phyloP scores from a whole-genome alignment of 2,797 vertebrate genomes.

The Falco concolor region DNA sequence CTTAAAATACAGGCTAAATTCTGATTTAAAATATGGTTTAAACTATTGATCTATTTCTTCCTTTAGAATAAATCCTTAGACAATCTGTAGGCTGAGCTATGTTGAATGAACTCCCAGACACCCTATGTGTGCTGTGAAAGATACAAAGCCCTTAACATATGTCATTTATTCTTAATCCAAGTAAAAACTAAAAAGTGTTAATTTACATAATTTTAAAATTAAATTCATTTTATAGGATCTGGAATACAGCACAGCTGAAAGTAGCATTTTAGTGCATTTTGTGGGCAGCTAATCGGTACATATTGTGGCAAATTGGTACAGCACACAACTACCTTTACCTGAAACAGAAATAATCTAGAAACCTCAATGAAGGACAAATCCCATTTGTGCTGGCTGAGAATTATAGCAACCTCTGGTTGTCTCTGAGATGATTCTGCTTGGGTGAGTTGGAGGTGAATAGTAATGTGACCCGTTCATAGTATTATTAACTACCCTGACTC shows the following conservation, averaged over 20 bases:
- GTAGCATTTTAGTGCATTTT: neutral
- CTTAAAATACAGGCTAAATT: neutral
- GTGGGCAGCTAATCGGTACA: neutral
- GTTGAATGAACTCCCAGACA: neutral
- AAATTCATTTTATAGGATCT: neutral
- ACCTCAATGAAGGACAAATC: neutral
- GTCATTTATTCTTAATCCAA: neutral
- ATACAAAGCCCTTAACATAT: neutral
- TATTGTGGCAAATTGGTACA: neutral
- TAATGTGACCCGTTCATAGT: neutral
- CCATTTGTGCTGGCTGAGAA: neutral
- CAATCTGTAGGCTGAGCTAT: neutral
- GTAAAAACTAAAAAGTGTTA: neutral
- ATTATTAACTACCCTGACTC: neutral
- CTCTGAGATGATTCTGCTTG: neutral
- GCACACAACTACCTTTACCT: neutral
- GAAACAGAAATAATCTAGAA: neutral
- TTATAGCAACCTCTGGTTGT: neutral
- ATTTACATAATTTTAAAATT: neutral
- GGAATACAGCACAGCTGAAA: neutral
- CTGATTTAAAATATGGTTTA: neutral
- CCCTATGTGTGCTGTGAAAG: neutral
- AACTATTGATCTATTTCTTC: neutral
- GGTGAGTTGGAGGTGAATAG: neutral
- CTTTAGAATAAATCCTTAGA: neutral